Base-by-base conservation (phyloP, 2,888 invertebrate genomes). In the Drosophila hamatofila region DNA sequence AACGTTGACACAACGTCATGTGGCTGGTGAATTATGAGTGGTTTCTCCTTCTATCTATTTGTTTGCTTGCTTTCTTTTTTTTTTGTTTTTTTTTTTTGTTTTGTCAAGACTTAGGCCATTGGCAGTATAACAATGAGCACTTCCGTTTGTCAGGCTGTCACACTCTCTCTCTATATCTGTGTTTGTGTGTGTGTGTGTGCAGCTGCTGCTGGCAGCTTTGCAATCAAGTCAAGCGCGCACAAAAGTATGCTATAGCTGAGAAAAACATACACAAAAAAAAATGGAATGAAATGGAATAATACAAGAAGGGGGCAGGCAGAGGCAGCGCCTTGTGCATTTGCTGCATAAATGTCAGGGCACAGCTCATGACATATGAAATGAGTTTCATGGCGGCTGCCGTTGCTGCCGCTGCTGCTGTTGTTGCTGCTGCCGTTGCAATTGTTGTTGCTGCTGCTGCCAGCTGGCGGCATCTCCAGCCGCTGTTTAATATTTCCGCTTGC, bases 401-500 rank as follows among this genome's bases (percentile, higher is more conserved):
- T 56, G 49, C 52, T 66, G 48, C 67, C 57, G 54, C 51, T 65
- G 56, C 67, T 68, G 55, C 58, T 72, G 66, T 37, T 51, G 48
- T n/a, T 60, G 51, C 8, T 49, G 61, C 41, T 55, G 63, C 48
- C 49, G 42, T 21, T n/a, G 66, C 51, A 44, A 35, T 48, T 80
- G 72, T 59, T 57, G 57, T 49, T 56, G 37, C 44, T 68, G 57
- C 54, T 56, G 37, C 44, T 68, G 80, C 75, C 77, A 77, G 80
- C 70, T 80, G 81, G 68, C 54, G 64, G 52, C 76, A 80, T 76
- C 81, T 75, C 87, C 87, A 64, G 75, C 71, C 69, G 65, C 80
- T 89, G 78, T 75, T 86, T 89, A 86, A 86, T 86, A 86, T 86
- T 86, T 89, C 88, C 90, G 86, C 88, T 85, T 70, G 86, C 75